phyloP scores from a whole-genome alignment of 2,888 invertebrate genomes.

The Xanthostigma xanthostigma region DNA sequence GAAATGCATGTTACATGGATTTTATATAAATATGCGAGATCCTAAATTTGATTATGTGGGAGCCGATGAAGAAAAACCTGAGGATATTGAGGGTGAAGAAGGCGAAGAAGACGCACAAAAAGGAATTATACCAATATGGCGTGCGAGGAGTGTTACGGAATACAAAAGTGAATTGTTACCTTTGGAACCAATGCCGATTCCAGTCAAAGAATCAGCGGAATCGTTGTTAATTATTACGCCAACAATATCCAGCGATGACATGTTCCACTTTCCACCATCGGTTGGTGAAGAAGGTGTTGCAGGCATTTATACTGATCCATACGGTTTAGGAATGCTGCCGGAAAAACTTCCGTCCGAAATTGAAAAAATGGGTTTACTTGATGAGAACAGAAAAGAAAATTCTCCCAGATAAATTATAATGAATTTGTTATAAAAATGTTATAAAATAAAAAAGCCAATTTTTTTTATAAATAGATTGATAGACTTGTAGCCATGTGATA shows the following conservation, averaged over 20 bases:
- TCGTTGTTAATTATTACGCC: conserved; percentile 29
- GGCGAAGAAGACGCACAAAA: conserved; percentile 13
- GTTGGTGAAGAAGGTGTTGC: not conserved
- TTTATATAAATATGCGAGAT: conserved; percentile 44
- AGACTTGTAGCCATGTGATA: no score
- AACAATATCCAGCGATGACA: not conserved
- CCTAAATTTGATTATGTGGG: conserved; percentile 36
- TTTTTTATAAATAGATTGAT: no score
- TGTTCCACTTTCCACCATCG: not conserved
- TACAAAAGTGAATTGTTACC: conserved; percentile 56
- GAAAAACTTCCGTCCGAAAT: not conserved
- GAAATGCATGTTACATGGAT: conserved; percentile 63
- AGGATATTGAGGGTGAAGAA: conserved; percentile 8
- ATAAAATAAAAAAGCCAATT: no score
- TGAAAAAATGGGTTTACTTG: not conserved
- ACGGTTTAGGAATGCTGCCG: not conserved
- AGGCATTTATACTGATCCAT: not conserved
- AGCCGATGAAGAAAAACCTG: conserved; percentile 27
- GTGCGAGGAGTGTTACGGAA: conserved; percentile 47
- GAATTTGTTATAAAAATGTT: no score
- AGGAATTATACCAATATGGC: conserved; percentile 41
- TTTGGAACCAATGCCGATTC: conserved; percentile 49
- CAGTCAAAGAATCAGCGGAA: conserved; percentile 45
- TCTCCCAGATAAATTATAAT: no score
- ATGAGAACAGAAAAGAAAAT: no score